Percentiles rank a stretch among this genome's conserved stretches.
phyloP scores from a whole-genome alignment of 2,797 vertebrate genomes.

The Eupleurogrammus muticus region DNA sequence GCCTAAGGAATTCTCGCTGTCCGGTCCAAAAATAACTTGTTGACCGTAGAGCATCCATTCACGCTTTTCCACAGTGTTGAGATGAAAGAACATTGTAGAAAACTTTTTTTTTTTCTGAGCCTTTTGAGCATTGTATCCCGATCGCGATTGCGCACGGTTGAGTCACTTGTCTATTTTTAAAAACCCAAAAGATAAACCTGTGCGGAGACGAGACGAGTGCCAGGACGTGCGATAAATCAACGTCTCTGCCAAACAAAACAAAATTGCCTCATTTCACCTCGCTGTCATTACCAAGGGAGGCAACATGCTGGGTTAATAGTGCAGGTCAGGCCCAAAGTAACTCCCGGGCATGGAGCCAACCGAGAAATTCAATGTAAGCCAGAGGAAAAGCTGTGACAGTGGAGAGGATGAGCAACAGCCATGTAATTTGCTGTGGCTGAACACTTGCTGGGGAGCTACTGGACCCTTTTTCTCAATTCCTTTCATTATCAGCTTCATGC shows the following conservation, averaged over 20 bases:
- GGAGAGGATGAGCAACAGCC: conserved; percentile 20
- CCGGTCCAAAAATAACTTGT: conserved; percentile 32
- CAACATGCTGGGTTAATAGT: conserved; percentile 52
- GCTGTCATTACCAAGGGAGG: conserved; percentile 41
- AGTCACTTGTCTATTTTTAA: conserved; percentile 5
- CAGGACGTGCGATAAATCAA: conserved; percentile 27
- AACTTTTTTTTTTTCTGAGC: background rate
- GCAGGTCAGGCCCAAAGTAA: conserved; percentile 52
- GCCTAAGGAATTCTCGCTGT: conserved; percentile 26
- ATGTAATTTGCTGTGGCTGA: conserved; percentile 28
- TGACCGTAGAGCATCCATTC: conserved; percentile 11
- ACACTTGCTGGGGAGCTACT: conserved; percentile 11
- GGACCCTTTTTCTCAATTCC: conserved; percentile 21
- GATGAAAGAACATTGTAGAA: conserved; percentile 8
- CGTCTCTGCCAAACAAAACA: conserved; percentile 39
- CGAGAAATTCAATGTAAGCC: conserved; percentile 34
- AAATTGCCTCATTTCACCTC: conserved; percentile 53
- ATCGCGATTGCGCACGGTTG: background rate
- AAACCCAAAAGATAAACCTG: background rate
- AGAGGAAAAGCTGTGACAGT: conserved; percentile 13
- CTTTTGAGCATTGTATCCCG: conserved; percentile 3
- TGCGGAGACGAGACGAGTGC: conserved; percentile 5
- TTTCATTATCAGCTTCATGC: conserved; percentile 20
- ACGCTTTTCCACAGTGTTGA: conserved; percentile 3
- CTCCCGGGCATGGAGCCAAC: conserved; percentile 52